Evolutionary conservation across 2,888 invertebrate species (phyloP).

Genomic region (Drosophila hawaiiensis): DNA sequence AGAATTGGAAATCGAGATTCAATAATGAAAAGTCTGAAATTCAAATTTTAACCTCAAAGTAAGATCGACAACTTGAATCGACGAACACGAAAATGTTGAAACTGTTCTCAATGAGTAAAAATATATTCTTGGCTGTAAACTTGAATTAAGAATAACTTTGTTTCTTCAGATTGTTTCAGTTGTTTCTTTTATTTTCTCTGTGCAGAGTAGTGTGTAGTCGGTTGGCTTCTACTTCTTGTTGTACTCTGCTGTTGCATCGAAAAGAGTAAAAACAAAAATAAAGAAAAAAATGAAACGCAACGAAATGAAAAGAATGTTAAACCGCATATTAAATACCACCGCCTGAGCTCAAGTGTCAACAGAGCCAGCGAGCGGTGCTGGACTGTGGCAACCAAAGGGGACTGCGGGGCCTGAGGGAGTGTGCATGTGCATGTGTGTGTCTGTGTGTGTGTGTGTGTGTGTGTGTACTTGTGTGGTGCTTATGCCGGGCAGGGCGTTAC

Average conservation of each 20-base stretch:
- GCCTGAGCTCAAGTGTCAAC: constrained; percentile 82
- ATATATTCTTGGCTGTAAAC: not conserved
- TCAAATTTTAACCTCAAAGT: not conserved
- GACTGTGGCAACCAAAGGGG: not conserved
- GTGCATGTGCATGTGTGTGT: constrained; percentile 5
- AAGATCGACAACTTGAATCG: not conserved
- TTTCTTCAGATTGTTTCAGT: not conserved
- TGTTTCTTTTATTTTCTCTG: not conserved
- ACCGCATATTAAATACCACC: constrained; percentile 82
- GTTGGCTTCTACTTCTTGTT: not conserved
- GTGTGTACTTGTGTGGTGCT: constrained; percentile 3
- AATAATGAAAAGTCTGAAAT: not conserved
- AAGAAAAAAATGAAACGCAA: constrained; percentile 37
- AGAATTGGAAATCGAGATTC: not conserved
- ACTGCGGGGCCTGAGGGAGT: not conserved
- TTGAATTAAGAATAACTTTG: not conserved
- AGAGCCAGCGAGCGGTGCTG: constrained; percentile 55
- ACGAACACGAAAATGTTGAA: not conserved
- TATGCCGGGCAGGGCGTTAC: constrained; percentile 23
- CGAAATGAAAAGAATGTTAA: constrained; percentile 71
- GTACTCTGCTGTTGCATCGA: constrained; percentile 31
- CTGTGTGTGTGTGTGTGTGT: not conserved
- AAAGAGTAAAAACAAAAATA: constrained; percentile 32
- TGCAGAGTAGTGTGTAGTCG: not conserved
- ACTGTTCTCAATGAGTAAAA: not conserved